These are phyloP conservation scores for Mythimna albipuncta DNA, from an alignment of 2,888 invertebrate species.

Conservation along the genomic window DNA sequence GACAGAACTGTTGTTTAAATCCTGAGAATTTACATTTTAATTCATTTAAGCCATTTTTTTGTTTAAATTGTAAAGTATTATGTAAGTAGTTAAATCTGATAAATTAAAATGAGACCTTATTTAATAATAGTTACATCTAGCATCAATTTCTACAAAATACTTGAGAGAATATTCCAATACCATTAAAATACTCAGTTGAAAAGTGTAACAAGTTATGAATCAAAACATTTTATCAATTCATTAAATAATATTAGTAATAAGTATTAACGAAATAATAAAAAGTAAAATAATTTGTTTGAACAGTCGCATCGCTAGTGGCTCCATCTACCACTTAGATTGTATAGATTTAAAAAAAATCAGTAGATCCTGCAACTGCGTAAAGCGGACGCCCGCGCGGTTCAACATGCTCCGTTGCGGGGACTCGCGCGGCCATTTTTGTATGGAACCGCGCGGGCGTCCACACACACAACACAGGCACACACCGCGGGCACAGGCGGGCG, in stretches of 20 bases:
- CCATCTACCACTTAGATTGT: constrained; percentile 1
- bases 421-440: no score
- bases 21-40: background rate
- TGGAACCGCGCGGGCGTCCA: no score
- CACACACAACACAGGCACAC: no score
- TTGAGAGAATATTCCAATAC: background rate
- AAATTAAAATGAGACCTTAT: background rate
- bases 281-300: background rate
- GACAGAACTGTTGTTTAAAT: background rate
- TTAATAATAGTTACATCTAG: background rate
- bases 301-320: background rate
- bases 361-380: no score
- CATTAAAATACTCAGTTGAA: background rate
- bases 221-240: background rate
- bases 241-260: constrained; percentile 13
- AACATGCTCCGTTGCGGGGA: no score
- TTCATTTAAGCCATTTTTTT: background rate
- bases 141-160: background rate
- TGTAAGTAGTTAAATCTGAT: constrained; percentile 1
- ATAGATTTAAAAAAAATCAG: background rate
- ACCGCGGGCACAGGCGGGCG: no score
- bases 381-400: no score
- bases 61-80: background rate
- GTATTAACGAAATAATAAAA: background rate
- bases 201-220: background rate